These are phyloP conservation scores for Myiothlypis coronata DNA, from an alignment of 2,797 vertebrate genomes.

Conservation along the genomic window DNA sequence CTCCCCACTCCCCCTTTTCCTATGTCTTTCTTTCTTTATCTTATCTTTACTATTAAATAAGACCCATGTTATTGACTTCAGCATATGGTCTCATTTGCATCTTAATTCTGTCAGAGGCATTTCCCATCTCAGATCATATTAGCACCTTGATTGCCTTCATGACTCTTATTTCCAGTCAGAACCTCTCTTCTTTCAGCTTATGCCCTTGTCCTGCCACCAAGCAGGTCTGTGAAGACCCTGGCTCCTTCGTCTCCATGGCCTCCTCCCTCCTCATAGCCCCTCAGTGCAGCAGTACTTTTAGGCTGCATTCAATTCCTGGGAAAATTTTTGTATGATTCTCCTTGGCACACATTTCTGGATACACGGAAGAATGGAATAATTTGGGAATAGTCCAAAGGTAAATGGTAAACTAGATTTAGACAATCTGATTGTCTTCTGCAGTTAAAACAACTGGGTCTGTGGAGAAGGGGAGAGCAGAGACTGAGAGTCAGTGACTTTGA, in stretches of 20 bases:
- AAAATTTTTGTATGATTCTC: not conserved
- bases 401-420: not conserved
- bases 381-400: not conserved
- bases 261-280: not conserved
- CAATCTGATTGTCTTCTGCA: not conserved
- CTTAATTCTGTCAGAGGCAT: rapidly evolving
- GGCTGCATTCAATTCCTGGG: not conserved
- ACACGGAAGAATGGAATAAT: not conserved
- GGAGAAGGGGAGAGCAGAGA: not conserved
- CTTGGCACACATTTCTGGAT: not conserved
- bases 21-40: not conserved
- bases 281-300: not conserved
- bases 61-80: not conserved
- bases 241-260: rapidly evolving
- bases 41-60: not conserved
- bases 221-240: not conserved
- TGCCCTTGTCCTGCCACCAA: not conserved
- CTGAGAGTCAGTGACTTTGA: not conserved
- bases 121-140: not conserved
- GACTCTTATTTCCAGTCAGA: not conserved
- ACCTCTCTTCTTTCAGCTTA: not conserved
- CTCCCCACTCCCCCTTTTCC: too few relatives aligned
- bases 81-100: not conserved
- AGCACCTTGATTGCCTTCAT: not conserved
- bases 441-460: not conserved